Evolutionary conservation across 2,888 invertebrate genomes (phyloP).

Genomic region (Drosophila kokeensis): DNA sequence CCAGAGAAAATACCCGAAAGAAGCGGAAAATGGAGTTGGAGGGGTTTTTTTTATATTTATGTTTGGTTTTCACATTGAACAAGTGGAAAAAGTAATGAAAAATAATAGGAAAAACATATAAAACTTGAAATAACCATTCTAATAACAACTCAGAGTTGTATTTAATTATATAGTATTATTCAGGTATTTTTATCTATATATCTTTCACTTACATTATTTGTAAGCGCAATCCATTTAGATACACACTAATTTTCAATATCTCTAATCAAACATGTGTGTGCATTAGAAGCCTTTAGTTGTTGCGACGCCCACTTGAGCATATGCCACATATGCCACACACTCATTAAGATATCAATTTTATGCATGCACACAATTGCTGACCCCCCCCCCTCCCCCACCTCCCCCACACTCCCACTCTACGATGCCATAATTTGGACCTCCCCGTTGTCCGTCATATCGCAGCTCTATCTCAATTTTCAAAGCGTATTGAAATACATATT

Average conservation of each 20-base stretch:
- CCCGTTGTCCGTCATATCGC: neutral
- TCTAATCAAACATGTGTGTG: neutral
- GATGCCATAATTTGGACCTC: neutral
- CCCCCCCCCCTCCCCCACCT: too few species aligned
- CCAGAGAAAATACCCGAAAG: neutral
- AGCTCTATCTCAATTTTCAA: slow-evolving; percentile 18
- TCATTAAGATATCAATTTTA: slow-evolving; percentile 67
- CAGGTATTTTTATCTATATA: neutral
- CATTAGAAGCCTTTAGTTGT: neutral
- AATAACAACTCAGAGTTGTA: neutral
- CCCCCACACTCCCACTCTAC: accelerated
- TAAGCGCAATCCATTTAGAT: neutral
- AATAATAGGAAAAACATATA: neutral
- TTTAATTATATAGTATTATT: neutral
- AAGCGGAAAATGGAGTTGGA: neutral
- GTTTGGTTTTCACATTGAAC: too few species aligned
- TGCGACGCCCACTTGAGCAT: slow-evolving; percentile 4
- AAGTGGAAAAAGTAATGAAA: neutral
- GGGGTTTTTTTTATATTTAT: too few species aligned
- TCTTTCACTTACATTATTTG: neutral
- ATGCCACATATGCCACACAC: neutral
- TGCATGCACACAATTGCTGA: slow-evolving; percentile 56
- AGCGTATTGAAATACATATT: slow-evolving; percentile 53
- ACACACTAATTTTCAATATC: neutral
- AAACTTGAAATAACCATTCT: neutral